Percentiles rank a stretch among this genome's conserved stretches.
These are phyloP conservation scores for Athrips mouffetella DNA, from an alignment of 2,888 invertebrate species.

Conservation along the genomic window DNA sequence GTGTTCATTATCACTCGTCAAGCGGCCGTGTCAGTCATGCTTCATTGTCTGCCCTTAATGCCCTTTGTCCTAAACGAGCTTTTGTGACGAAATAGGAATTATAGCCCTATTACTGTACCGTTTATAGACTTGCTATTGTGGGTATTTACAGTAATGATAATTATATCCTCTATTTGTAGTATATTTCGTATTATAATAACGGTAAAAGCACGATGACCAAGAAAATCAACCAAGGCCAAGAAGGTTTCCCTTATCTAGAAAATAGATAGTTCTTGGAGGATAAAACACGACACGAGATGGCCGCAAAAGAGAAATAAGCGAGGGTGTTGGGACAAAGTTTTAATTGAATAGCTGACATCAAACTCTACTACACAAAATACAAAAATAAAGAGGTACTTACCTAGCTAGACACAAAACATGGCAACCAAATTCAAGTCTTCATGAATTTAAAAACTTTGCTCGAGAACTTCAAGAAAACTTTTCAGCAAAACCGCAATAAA, in stretches of 20 bases:
- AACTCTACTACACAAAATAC: too few relatives aligned
- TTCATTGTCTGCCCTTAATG: constrained; percentile 31
- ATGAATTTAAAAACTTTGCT: too few relatives aligned
- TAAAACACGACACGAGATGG: background rate
- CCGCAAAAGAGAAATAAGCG: constrained; percentile 2
- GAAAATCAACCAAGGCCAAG: too few relatives aligned
- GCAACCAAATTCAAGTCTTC: too few relatives aligned
- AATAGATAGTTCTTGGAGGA: constrained; percentile 1
- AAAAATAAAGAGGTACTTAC: too few relatives aligned
- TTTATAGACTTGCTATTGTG: background rate
- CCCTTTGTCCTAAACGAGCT: constrained; percentile 30
- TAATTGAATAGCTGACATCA: too few relatives aligned
- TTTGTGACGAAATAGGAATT: constrained; percentile 20
- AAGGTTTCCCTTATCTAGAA: background rate
- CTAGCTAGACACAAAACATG: too few relatives aligned
- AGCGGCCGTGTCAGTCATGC: constrained; percentile 25
- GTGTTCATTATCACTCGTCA: constrained; percentile 23
- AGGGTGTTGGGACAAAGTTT: background rate
- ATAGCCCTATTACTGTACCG: constrained; percentile 6
- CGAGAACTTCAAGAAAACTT: background rate
- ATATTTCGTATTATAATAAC: too few relatives aligned
- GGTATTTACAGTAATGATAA: background rate
- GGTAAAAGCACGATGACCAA: too few relatives aligned
- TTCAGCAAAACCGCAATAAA: background rate
- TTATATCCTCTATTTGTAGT: background rate